Conservation (phyloP, 2,113 vertebrate genomes). For the Sturnira hondurensis region DNA sequence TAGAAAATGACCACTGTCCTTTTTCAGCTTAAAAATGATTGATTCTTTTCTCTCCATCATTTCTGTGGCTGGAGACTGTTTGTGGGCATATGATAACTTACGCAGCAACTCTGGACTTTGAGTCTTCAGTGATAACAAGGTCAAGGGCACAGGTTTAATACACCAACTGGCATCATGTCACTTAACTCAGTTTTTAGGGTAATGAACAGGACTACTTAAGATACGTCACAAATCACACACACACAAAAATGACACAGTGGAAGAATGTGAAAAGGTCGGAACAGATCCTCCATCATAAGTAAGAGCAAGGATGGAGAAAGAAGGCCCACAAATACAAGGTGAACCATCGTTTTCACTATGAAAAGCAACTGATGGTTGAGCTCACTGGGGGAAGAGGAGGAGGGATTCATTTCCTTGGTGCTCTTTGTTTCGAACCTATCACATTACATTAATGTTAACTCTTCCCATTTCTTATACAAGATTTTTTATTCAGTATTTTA, state of each 20-base stretch:
- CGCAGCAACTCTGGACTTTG: neutral
- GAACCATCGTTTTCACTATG: neutral
- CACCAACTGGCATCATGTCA: neutral
- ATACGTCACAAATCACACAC: neutral
- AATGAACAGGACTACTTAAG: neutral
- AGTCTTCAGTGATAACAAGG: neutral
- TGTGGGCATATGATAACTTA: neutral
- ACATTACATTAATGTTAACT: neutral
- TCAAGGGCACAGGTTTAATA: conserved; percentile 4
- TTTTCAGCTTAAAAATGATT: conserved; percentile 23
- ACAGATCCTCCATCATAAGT: neutral
- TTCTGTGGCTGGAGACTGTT: conserved; percentile 18
- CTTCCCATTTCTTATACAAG: neutral
- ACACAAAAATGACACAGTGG: neutral
- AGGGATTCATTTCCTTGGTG: accelerated
- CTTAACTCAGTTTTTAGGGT: neutral
- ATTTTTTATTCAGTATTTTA: neutral
- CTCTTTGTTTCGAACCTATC: neutral
- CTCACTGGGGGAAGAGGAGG: neutral
- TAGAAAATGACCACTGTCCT: conserved; percentile 74
- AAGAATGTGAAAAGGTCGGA: neutral
- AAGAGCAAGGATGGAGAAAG: neutral
- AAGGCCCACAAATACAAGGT: neutral
- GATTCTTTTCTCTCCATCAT: conserved; percentile 55
- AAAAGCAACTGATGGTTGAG: neutral